phyloP scores from a whole-genome alignment of 1,140 invertebrate genomes.

The Plodia interpunctella region DNA sequence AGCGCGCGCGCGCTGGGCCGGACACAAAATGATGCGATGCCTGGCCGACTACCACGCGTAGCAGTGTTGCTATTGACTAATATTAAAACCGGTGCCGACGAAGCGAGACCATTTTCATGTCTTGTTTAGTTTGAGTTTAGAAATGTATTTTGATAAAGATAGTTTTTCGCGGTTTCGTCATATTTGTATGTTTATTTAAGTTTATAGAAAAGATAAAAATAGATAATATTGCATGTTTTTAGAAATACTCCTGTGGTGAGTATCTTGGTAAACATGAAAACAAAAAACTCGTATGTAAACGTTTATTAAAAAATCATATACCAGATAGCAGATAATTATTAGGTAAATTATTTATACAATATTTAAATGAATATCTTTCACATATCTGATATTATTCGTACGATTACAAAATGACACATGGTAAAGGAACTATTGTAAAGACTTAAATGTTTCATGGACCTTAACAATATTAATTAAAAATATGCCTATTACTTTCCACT shows the following conservation, averaged over 20 bases:
- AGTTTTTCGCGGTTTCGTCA: not conserved
- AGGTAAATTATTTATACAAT: slow-evolving; percentile 67
- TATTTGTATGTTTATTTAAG: not conserved
- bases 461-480: slow-evolving; percentile 57
- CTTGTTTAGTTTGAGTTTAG: not conserved
- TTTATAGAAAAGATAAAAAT: not conserved
- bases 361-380: slow-evolving; percentile 62
- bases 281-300: slow-evolving; percentile 49
- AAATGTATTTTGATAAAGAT: not conserved
- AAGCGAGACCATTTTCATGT: not conserved
- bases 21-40: not conserved
- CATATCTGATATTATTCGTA: slow-evolving; percentile 57
- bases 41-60: not conserved
- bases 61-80: slow-evolving; percentile 5
- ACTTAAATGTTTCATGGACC: slow-evolving; percentile 64
- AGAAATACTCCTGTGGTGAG: too few species aligned
- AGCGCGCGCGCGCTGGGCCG: slow-evolving; percentile 8
- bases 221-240: too few species aligned
- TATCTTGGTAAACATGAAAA: slow-evolving; percentile 18
- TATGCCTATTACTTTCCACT: slow-evolving; percentile 20
- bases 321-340: slow-evolving; percentile 74
- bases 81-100: not conserved
- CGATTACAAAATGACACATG: slow-evolving; percentile 72
- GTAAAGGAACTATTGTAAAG: slow-evolving; percentile 75
- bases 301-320: slow-evolving; percentile 74